Evolutionary conservation across 2,797 vertebrate species (phyloP), one percentile per base, ranked within the genome.

Genomic region (Coregonus ussuriensis): DNA sequence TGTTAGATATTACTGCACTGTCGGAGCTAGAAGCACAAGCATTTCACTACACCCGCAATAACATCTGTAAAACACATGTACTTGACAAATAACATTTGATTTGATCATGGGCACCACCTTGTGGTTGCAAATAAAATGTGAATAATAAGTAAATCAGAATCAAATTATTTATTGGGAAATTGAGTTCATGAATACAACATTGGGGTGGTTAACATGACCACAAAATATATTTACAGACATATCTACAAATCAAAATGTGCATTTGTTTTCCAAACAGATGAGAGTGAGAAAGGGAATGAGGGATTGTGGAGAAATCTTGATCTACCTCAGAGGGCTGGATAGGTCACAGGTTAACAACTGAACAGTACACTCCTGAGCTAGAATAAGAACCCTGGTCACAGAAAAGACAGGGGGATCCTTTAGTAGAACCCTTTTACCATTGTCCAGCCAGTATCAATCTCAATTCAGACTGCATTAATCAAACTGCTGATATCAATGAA

Each of bases 171-270:
- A 92, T 93, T 92, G 86, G 77, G 74, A 77, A 83, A 77, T 37
- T 73, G 75, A 87, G 79, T 85, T 31, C 76, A 72, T 80, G 86
- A 86, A 88, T 92, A 92, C 86, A 93, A 92, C 92, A 88, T 59
- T 83, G 63, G 74, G 70, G 71, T 54, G 68, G 78, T 71, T 51
- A 72, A 89, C 63, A 72, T 0, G 68, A 77, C 77, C 84, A 82
- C 85, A 85, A 76, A 65, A 86, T 87, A 78, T 94, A 93, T 94
- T 93, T 94, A 93, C 93, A 94, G 88, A 87, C 89, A 66, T 83
- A 93, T 93, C 92, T 93, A 94, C 93, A 94, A 89, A 77, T 76
- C 74, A 70, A 74, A 87, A 81, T 65, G 67, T 77, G 69, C 77
- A 83, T 16, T 67, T 74, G 79, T 15, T 59, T 62, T 33, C 76